Evolutionary conservation across 2,797 vertebrate genomes (phyloP).

Genomic region (Bryconaethiops microstoma): DNA sequence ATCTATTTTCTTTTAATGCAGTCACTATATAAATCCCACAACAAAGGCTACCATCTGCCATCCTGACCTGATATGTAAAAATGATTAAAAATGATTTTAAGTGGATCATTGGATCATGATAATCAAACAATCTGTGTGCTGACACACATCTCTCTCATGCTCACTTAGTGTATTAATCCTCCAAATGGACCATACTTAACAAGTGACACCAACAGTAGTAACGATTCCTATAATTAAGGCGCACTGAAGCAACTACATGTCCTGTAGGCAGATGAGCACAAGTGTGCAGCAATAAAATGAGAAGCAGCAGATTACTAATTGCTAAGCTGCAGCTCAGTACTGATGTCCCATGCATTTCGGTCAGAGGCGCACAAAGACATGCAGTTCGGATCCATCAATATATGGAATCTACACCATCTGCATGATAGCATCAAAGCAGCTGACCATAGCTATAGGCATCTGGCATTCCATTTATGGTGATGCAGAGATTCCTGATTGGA

Average conservation of each 20-base stretch:
- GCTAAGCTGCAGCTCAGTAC: conserved; percentile 45
- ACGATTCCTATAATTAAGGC: not conserved
- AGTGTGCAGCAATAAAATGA: conserved; percentile 21
- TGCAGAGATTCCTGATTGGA: not conserved
- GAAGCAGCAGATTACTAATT: conserved; percentile 33
- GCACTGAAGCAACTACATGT: conserved; percentile 7
- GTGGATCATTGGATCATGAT: not conserved
- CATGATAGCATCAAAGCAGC: conserved; percentile 5
- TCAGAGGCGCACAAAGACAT: conserved; percentile 30
- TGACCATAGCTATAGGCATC: not conserved
- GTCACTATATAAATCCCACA: too few species aligned
- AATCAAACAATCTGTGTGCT: conserved; percentile 3
- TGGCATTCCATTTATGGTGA: not conserved
- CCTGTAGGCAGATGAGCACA: conserved; percentile 18
- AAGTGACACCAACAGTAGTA: not conserved
- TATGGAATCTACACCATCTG: conserved; percentile 2
- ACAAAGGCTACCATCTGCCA: not conserved
- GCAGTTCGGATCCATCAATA: conserved; percentile 23
- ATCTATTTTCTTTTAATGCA: not conserved
- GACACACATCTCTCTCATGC: not conserved
- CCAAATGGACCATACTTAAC: conserved; percentile 42
- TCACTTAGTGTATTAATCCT: conserved; percentile 33
- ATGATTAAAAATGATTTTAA: not conserved
- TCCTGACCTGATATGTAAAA: not conserved
- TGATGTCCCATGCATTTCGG: conserved; percentile 32